phyloP scores from a whole-genome alignment of 2,797 vertebrate genomes.

The Stomatorhinus walkeri region DNA sequence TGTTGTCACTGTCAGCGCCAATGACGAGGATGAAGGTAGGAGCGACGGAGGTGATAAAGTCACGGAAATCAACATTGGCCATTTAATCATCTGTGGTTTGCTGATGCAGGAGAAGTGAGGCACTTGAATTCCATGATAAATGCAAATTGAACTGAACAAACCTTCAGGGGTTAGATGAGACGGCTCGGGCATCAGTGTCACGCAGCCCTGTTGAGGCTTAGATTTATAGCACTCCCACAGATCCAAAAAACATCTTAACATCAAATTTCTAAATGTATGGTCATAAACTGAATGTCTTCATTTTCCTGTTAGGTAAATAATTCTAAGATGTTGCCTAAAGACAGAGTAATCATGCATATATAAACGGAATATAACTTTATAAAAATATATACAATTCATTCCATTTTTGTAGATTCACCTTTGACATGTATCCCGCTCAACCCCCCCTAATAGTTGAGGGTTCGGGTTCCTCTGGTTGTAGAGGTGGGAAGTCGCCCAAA shows the following conservation, averaged over 20 bases:
- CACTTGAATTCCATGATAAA: not conserved
- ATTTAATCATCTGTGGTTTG: not conserved
- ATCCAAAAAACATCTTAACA: not conserved
- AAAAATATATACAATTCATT: not conserved
- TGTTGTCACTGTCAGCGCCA: conserved; percentile 71
- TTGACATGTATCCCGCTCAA: not conserved
- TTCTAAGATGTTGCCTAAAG: not conserved
- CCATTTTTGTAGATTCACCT: not conserved
- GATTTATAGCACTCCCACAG: not conserved
- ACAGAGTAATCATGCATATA: not conserved
- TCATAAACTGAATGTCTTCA: not conserved
- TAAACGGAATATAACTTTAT: not conserved
- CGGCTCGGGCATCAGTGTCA: not conserved
- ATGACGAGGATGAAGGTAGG: conserved; percentile 79
- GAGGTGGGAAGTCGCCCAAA: not conserved
- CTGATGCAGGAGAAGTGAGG: not conserved
- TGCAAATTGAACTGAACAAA: not conserved
- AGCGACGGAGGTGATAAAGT: not conserved
- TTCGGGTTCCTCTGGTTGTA: not conserved
- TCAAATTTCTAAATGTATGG: not conserved
- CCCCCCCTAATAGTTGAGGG: not conserved
- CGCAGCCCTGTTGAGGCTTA: not conserved
- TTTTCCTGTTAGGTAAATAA: not conserved
- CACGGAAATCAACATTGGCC: not conserved
- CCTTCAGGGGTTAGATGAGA: not conserved